These are phyloP conservation scores for Drosophila fulvimacula DNA, from an alignment of 2,888 invertebrate genomes.

Conservation along the genomic window DNA sequence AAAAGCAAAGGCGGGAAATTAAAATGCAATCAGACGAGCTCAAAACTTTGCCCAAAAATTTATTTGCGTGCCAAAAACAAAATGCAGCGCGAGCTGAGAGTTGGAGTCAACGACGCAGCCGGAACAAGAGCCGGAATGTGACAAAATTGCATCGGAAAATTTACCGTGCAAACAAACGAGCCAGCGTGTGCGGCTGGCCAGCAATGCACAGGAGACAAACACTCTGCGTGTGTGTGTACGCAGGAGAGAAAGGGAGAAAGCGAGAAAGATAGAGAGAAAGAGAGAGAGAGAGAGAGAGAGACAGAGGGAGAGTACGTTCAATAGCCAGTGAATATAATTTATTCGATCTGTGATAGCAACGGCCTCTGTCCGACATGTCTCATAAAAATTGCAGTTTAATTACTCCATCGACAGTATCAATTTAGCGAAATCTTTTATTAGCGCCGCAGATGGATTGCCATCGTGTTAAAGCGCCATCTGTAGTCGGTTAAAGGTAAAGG, in stretches of 20 bases:
- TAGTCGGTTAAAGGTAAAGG: constrained; percentile 63
- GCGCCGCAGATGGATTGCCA: constrained; percentile 83
- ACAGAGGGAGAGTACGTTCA: constrained; percentile 38
- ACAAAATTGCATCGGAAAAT: constrained; percentile 73
- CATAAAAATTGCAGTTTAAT: constrained; percentile 85
- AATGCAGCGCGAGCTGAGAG: constrained; percentile 16
- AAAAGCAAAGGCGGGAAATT: constrained; percentile 52
- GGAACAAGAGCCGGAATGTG: constrained; percentile 21
- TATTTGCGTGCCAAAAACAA: constrained; percentile 53
- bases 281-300: neutral
- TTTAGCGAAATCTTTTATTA: constrained; percentile 83
- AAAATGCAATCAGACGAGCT: constrained; percentile 54
- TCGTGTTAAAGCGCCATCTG: constrained; percentile 79
- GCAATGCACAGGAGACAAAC: constrained; percentile 42
- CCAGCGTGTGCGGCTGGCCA: constrained; percentile 41
- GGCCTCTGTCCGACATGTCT: constrained; percentile 83
- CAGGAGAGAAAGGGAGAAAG: constrained; percentile 1
- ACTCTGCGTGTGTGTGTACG: constrained; percentile 23
- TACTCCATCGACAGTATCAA: constrained; percentile 85
- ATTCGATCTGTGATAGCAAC: constrained; percentile 83
- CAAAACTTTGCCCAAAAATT: constrained; percentile 45
- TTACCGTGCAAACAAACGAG: constrained; percentile 59
- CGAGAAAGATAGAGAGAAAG: neutral
- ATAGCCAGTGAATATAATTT: constrained; percentile 81
- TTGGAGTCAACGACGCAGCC: constrained; percentile 10